Evolutionary conservation across 2,113 vertebrate species (phyloP).

Genomic region (Crotalus helleri): DNA sequence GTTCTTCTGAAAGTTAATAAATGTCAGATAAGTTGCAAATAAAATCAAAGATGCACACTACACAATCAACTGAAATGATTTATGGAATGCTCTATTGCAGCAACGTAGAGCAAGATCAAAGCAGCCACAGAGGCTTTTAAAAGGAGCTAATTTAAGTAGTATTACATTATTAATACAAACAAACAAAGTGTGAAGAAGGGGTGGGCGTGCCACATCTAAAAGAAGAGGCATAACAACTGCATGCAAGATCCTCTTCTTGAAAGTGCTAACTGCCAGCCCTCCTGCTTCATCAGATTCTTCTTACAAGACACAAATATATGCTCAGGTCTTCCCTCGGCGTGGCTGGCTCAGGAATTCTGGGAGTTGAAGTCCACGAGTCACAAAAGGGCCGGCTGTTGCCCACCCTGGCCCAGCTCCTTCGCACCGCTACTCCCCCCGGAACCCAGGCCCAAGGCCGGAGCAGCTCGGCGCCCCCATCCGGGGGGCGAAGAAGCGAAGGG

Average conservation of each 20-base stretch:
- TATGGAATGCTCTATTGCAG: too few relatives aligned
- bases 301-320: neutral
- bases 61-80: neutral
- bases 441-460: neutral
- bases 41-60: neutral
- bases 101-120: neutral
- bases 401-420: neutral
- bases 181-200: neutral
- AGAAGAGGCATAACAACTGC: neutral
- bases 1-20: conserved; percentile 13
- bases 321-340: neutral
- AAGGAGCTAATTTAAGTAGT: neutral
- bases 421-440: neutral
- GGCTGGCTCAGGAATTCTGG: too few relatives aligned
- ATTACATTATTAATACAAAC: neutral
- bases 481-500: neutral
- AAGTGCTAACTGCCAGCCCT: neutral
- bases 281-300: neutral
- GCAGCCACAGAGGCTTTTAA: neutral
- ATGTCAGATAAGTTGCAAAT: neutral
- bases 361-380: too few relatives aligned
- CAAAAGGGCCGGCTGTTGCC: too few relatives aligned
- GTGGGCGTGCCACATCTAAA: neutral
- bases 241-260: neutral
- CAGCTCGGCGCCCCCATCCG: neutral